Percentiles rank a stretch among this genome's conserved stretches.
Evolutionary conservation across 2,888 invertebrate species (phyloP).

Genomic region (Cephus rjabovi): DNA sequence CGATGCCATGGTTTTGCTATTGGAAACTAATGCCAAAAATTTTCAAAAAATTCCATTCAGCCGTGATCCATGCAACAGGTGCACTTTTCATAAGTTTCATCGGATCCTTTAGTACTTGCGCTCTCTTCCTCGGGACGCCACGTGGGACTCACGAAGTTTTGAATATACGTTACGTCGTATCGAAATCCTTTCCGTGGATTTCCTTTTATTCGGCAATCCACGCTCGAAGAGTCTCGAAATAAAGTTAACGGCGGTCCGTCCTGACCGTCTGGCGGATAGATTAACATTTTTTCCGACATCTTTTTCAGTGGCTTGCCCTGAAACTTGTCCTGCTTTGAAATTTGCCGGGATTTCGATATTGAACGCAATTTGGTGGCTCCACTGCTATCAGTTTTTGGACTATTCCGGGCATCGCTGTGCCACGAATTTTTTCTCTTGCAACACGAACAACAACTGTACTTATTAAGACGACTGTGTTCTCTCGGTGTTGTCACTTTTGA

Average conservation of each 20-base stretch:
- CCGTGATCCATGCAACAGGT: slow-evolving; percentile 40
- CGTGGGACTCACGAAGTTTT: slow-evolving; percentile 46
- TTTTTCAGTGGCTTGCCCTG: neutral
- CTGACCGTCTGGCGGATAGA: slow-evolving; percentile 50
- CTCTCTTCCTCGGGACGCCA: slow-evolving; percentile 30
- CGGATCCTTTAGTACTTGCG: slow-evolving; percentile 14
- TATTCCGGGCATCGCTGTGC: neutral
- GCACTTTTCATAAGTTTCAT: slow-evolving; percentile 27
- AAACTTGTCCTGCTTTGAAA: neutral
- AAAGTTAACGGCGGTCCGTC: slow-evolving; percentile 47
- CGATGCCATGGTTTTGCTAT: neutral
- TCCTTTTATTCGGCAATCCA: slow-evolving; percentile 43
- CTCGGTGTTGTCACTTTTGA: neutral
- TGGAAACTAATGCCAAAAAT: neutral
- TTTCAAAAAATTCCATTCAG: slow-evolving; percentile 25
- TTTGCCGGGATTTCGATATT: neutral
- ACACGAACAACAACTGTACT: neutral
- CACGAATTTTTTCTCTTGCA: neutral
- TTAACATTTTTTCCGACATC: slow-evolving; percentile 38
- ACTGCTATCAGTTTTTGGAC: neutral
- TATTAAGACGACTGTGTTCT: neutral
- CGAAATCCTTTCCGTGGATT: slow-evolving; percentile 40
- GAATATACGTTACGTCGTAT: slow-evolving; percentile 51
- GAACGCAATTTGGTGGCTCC: neutral
- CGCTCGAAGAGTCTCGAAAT: slow-evolving; percentile 47